phyloP scores from a whole-genome alignment of 2,797 vertebrate genomes.

The Bradypodion ventrale region DNA sequence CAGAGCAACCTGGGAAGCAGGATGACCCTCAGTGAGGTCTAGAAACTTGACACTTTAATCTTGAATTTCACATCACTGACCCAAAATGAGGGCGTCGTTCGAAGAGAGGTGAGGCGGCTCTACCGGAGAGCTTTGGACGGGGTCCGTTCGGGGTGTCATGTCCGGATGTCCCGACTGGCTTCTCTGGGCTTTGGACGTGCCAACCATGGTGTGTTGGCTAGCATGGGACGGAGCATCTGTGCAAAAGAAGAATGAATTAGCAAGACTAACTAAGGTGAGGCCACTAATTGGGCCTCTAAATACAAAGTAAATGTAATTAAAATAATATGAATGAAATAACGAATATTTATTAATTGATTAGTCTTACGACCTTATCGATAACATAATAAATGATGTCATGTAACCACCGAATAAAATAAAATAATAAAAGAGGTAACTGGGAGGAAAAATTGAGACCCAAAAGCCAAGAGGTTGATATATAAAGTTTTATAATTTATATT shows the following conservation, averaged over 20 bases:
- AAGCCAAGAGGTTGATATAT: no score
- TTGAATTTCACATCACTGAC: conserved; percentile 73
- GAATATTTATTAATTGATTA: no score
- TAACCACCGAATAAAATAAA: no score
- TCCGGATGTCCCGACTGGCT: fast-evolving
- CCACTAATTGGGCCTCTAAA: no score
- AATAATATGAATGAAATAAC: no score
- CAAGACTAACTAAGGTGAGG: no score
- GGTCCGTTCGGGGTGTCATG: conserved; percentile 38
- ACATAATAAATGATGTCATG: no score
- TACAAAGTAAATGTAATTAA: no score
- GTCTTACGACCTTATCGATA: no score
- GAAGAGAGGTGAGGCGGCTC: conserved; percentile 66
- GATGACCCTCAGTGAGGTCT: not conserved
- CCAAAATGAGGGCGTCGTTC: conserved; percentile 77
- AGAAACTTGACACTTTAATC: not conserved
- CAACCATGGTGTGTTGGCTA: not conserved
- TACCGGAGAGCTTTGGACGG: conserved; percentile 69
- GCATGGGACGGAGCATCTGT: conserved; percentile 25
- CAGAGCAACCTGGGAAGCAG: not conserved
- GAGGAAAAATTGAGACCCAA: no score
- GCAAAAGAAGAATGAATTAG: not conserved
- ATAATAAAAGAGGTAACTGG: no score
- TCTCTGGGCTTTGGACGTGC: conserved; percentile 22
- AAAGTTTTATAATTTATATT: no score